Conservation (phyloP, 2,797 vertebrate genomes). For the Intellagama lesueurii region DNA sequence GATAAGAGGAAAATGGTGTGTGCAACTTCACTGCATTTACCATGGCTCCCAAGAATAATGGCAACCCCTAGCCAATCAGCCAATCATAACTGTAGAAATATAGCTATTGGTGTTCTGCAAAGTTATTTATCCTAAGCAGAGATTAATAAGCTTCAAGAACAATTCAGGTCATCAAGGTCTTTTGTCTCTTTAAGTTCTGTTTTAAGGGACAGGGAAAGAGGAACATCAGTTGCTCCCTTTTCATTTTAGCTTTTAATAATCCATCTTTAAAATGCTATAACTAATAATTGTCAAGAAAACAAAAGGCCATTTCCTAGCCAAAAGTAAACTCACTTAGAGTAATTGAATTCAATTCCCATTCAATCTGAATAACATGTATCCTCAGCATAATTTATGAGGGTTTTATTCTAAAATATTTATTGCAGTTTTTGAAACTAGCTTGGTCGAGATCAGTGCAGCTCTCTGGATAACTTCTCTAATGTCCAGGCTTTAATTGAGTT, state of each 20-base stretch:
- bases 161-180: background rate
- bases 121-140: background rate
- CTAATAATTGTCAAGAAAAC: constrained; percentile 45
- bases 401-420: constrained; percentile 74
- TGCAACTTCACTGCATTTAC: background rate
- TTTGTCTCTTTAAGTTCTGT: background rate
- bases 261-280: constrained; percentile 31
- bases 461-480: constrained; percentile 74
- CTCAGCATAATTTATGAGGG: constrained; percentile 72
- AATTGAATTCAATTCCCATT: constrained; percentile 67
- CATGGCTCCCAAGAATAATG: background rate
- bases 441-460: constrained; percentile 74
- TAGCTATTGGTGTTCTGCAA: background rate
- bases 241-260: constrained; percentile 50
- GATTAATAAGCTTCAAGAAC: constrained; percentile 3
- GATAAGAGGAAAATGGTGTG: background rate
- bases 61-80: background rate
- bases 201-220: constrained; percentile 3
- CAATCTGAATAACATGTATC: constrained; percentile 53
- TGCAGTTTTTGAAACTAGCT: constrained; percentile 76
- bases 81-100: background rate
- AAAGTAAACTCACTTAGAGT: constrained; percentile 63
- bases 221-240: background rate
- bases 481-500: constrained; percentile 78
- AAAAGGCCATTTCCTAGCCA: constrained; percentile 41